Evolutionary conservation across 2,797 vertebrate species (phyloP), one percentile per base, ranked within the genome.

Genomic region (Coreius guichenoti): DNA sequence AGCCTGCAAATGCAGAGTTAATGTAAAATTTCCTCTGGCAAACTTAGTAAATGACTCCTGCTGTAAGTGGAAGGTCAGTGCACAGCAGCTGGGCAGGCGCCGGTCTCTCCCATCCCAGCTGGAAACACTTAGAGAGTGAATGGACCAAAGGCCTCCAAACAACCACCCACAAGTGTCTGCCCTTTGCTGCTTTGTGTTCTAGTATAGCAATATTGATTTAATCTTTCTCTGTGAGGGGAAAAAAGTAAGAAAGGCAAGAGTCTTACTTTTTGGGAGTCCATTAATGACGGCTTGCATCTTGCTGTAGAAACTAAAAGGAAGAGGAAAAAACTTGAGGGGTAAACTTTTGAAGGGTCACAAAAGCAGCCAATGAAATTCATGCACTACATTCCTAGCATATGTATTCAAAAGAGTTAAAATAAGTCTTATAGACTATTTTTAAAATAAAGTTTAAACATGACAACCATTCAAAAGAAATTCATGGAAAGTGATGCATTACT

Each of bases 31-130:
- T 75, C 70, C 8, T 74, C 14, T 82, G 31, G 17, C n/a, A 58
- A 31, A 49, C 58, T 49, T 63, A 58, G 26, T 75, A 82, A 89
- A 88, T 74, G 70, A 36, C 70, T 88, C 73, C 68, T 80, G 81
- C 43, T 61, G 87, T 49, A 86, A 29, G 58, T 19, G 72, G 75
- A 89, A 90, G 88, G 89, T 90, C 88, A 87, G 26, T 21, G 70
- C 80, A 14, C 83, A 88, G 85, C 81, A 61, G 67, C 82, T 78
- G 49, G 85, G 78, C 80, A 81, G 63, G 45, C 26, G 45, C 19
- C 19, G 65, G 74, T 33, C 81, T 68, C 86, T 88, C 86, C 76
- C 51, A 75, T 87, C 43, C 33, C 68, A 54, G 82, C 82, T 80
- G 79, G 82, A 86, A 85, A 75, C 56, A 73, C 77, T 85, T 80